Base-by-base conservation (phyloP, 2,113 vertebrate genomes). In the Pituophis catenifer region DNA sequence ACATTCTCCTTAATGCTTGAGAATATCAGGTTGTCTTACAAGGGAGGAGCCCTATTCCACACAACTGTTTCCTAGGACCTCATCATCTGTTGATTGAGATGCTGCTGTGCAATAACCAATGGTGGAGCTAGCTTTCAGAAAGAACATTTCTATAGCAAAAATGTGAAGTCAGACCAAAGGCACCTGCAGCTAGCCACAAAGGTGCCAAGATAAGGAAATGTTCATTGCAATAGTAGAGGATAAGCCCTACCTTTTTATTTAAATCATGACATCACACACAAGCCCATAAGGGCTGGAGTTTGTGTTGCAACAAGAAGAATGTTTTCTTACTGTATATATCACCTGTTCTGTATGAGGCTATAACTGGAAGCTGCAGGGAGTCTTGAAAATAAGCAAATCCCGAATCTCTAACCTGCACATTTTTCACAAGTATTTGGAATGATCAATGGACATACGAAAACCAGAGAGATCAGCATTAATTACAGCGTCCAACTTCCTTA, bases 401-500 rank as follows among this genome's bases (percentile, higher is more conserved):
- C 26, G 65, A 65, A 96, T 23, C 89, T 92, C 94, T 91, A 62
- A 89, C 12, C n/a, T 93, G 93, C 85, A 59, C 90, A 24, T 95
- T 96, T 95, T 92, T 65, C 92, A 92, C 90, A 95, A 94, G 33
- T 81, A 44, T 44, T 38, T 81, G 33, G 70, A 81, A 81, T 81
- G n/a, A 38, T 8, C 75, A 81, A 8, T 44, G 17, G 44, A 81
- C 75, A 9, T 81, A 21, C 38, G 70, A 81, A 96, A 96, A 94
- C 92, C 95, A 94, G n/a, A 94, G 53, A 33, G n/a, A 54, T 93
- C 8, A 92, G 93, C 48, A 33, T 24, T 57, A 13, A 94, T 95
- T 81, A 48, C 92, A 94, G 95, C 96, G 93, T 95, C 93, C 95
- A 93, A 92, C 53, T 93, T 94, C 92, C 26, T 89, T 94, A 58